Evolutionary conservation across 1,140 invertebrate genomes (phyloP).

Genomic region (Tenebrio molitor): DNA sequence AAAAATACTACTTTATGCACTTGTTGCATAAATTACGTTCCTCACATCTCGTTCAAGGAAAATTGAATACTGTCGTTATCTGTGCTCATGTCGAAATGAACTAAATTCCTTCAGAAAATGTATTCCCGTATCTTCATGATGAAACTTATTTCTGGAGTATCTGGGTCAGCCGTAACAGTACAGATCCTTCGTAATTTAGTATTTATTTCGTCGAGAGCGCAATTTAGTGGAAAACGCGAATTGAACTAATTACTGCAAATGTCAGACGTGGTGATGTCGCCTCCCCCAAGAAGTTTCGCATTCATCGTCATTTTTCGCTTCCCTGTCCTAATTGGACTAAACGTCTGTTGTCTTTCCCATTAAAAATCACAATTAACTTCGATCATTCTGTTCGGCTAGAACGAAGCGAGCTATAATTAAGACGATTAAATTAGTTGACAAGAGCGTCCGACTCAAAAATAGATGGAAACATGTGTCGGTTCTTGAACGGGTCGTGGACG

Average conservation of each 20-base stretch:
- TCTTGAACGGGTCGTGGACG: background rate
- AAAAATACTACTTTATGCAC: no score
- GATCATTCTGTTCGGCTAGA: background rate
- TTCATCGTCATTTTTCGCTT: background rate
- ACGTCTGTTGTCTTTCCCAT: background rate
- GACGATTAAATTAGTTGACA: conserved; percentile 9
- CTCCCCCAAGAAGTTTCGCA: background rate
- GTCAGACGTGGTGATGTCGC: background rate
- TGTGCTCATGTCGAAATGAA: no score
- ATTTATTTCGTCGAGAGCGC: background rate
- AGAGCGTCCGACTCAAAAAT: conserved; percentile 16
- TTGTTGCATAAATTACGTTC: no score
- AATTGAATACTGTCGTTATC: no score
- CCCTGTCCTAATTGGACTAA: background rate
- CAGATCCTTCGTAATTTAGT: background rate
- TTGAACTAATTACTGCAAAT: background rate
- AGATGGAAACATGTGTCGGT: conserved; percentile 1
- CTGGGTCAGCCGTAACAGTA: no score
- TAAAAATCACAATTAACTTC: conserved; percentile 17
- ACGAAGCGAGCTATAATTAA: background rate
- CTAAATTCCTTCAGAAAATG: no score
- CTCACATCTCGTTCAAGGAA: no score
- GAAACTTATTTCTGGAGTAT: no score
- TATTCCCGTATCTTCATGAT: no score
- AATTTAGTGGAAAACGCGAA: background rate